Percentiles rank a stretch among this genome's conserved stretches.
Evolutionary conservation across 2,113 vertebrate species (phyloP).

Genomic region (Chitala chitala): DNA sequence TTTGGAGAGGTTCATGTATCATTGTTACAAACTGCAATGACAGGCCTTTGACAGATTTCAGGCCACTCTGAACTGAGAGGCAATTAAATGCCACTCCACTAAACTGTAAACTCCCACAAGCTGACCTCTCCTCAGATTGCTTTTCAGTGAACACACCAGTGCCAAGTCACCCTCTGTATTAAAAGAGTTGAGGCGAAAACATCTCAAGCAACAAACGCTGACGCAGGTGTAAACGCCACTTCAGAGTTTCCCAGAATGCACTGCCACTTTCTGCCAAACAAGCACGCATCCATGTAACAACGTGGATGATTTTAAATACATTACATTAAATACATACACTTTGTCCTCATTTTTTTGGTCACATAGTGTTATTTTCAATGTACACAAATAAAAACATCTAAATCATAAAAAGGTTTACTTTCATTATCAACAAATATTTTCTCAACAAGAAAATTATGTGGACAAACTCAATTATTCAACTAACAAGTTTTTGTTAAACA

Average conservation of each 20-base stretch:
- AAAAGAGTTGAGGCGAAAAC: not conserved
- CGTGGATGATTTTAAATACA: no score
- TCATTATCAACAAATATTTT: no score
- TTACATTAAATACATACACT: no score
- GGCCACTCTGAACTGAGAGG: not conserved
- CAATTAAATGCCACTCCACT: not conserved
- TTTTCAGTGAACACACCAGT: not conserved
- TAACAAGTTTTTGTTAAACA: no score
- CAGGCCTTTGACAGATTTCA: not conserved
- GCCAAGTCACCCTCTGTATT: not conserved
- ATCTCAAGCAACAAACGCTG: not conserved
- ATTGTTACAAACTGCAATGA: not conserved
- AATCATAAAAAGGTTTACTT: no score
- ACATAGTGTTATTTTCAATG: no score
- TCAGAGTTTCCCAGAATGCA: not conserved
- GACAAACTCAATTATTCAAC: no score
- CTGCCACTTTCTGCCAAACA: no score
- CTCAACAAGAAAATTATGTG: no score
- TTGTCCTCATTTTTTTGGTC: no score
- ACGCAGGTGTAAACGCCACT: not conserved
- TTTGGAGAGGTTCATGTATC: not conserved
- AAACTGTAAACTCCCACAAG: not conserved
- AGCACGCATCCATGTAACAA: no score
- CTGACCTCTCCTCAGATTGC: conserved; percentile 7
- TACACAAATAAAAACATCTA: no score